These are phyloP conservation scores for Pinna nobilis DNA, from an alignment of 1,140 invertebrate genomes.

Conservation along the genomic window DNA sequence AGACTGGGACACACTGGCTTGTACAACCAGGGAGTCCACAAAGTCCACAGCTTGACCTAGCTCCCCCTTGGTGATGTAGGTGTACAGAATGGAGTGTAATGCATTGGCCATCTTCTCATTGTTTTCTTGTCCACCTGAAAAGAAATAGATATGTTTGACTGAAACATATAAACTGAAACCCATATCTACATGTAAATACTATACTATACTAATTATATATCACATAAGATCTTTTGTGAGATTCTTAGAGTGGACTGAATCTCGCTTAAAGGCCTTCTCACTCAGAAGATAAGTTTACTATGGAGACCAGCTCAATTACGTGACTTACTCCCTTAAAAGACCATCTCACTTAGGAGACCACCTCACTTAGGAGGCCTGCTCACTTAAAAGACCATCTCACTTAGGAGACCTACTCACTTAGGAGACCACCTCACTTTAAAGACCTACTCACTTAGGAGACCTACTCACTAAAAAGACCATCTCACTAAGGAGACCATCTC, in stretches of 20 bases:
- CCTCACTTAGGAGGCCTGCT: no score
- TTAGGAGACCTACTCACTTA: no score
- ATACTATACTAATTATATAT: neutral
- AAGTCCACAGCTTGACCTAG: constrained; percentile 62
- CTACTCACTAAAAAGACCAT: no score
- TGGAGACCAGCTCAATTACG: no score
- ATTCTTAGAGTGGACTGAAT: neutral
- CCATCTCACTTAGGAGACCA: no score
- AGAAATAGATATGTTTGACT: neutral
- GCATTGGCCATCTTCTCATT: constrained; percentile 48
- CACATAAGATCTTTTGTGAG: neutral
- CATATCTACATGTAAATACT: neutral
- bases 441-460: no score
- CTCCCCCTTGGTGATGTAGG: constrained; percentile 63
- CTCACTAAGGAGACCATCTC: no score
- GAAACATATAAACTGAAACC: neutral
- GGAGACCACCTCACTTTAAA: no score
- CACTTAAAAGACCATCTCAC: no score
- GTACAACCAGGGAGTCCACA: constrained; percentile 65
- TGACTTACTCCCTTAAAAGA: no score
- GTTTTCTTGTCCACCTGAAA: constrained; percentile 31
- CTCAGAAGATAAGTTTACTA: neutral
- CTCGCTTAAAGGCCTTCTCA: neutral
- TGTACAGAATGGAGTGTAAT: constrained; percentile 70
- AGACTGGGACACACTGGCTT: constrained; percentile 48